Base-by-base conservation (phyloP, 2,797 vertebrate species). In the Coracias cyanogaster region DNA sequence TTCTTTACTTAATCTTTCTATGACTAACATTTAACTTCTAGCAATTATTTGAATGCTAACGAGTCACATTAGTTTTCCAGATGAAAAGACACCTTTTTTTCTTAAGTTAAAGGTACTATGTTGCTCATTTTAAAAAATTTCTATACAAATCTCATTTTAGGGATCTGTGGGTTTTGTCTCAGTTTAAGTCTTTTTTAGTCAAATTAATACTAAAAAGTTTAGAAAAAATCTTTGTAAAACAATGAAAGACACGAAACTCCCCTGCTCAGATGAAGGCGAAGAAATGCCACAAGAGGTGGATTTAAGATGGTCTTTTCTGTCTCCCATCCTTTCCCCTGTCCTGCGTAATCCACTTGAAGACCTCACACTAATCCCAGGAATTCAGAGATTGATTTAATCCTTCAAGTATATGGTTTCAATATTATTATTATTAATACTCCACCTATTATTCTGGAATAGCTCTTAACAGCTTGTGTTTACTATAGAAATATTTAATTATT, bases 21-120 rank as follows among this genome's bases (percentile, higher is more conserved):
- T 84, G 82, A 93, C 81, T 95, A 91, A 8, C 60, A 61, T 94
- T 92, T 96, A 96, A 93, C n/a, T 93, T 82, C 69, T 83, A 94
- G 62, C 43, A 91, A 71, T 83, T 89, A 60, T 87, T 49, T 19
- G 19, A 94, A 93, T 85, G 79, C 43, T 93, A 52, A 91, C 70
- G 80, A 78, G 76, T 91, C 81, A 82, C 19, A 21, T 90, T 85
- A 61, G 58, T 73, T 84, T 84, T 94, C 55, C 35, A 90, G 52
- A 64, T 95, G 81, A 96, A 93, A 95, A 95, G 35, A 37, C 12
- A 28, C 33, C 6, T 73, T 25, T 90, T 92, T 90, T 67, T 64
- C 24, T 93, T 77, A 89, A 92, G 51, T 54, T 92, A 89, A 69
- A 66, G 15, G 9, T 80, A 51, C 25, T 80, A 24, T 65, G 35